These are phyloP conservation scores for Styela plicata DNA, from an alignment of 23 tunicate species.

Conservation along the genomic window DNA sequence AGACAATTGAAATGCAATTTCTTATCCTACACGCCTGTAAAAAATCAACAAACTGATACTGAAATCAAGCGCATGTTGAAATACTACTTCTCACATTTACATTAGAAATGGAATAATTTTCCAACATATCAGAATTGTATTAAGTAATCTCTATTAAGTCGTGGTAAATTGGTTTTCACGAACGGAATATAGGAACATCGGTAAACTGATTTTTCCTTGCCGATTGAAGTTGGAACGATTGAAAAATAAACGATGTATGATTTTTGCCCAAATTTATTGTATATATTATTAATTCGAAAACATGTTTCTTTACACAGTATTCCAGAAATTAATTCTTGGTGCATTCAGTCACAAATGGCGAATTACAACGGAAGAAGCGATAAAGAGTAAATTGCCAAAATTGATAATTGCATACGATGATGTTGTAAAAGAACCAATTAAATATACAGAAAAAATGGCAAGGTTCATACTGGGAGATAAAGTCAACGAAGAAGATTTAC, in stretches of 20 bases:
- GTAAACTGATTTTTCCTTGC: no score
- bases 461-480: conserved; percentile 24
- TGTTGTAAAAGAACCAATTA: not conserved
- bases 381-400: not conserved
- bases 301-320: not conserved
- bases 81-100: no score
- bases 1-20: no score
- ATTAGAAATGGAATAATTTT: no score
- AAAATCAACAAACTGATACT: no score
- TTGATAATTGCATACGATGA: conserved; percentile 18
- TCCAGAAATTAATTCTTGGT: not conserved
- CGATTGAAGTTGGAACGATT: not conserved
- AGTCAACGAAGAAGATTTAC: conserved; percentile 1
- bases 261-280: not conserved
- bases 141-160: no score
- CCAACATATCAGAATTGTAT: no score
- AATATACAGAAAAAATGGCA: conserved; percentile 24
- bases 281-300: not conserved
- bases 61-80: no score
- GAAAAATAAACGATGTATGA: not conserved
- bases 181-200: no score
- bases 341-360: not conserved
- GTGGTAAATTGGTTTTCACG: no score
- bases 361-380: not conserved
- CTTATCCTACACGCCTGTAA: no score